Conservation (phyloP, 1,140 invertebrate genomes). For the Pissodes strobi region DNA sequence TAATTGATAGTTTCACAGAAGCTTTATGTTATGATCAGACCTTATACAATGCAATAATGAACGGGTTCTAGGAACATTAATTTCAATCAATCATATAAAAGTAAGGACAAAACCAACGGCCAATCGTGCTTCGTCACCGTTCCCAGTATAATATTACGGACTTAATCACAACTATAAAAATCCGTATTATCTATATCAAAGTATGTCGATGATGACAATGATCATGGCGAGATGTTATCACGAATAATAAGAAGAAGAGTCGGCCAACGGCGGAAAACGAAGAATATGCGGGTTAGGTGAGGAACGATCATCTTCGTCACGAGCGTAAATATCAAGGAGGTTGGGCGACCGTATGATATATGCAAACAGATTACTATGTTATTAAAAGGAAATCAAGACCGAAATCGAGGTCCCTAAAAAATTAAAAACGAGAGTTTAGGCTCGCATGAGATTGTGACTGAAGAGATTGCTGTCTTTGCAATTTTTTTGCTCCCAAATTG, state of each 20-base stretch:
- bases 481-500: no score
- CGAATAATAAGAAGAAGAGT: not conserved
- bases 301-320: constrained; percentile 5
- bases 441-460: no score
- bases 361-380: constrained; percentile 1
- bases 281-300: constrained; percentile 11
- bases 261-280: not conserved
- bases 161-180: constrained; percentile 1
- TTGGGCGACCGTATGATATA: constrained; percentile 2
- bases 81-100: constrained; percentile 11
- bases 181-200: constrained; percentile 8
- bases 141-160: not conserved
- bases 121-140: constrained; percentile 1
- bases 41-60: no score
- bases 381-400: constrained; percentile 7
- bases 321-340: constrained; percentile 10
- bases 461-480: no score
- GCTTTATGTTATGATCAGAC: no score
- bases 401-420: constrained; percentile 5
- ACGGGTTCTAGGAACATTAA: constrained; percentile 1
- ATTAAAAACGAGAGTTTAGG: constrained; percentile 4
- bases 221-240: constrained; percentile 5
- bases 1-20: no score
- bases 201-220: constrained; percentile 9
- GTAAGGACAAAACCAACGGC: not conserved